These are phyloP conservation scores for Tokudaia tokunoshimensis DNA, from an alignment of 2,797 vertebrate genomes.

Conservation along the genomic window DNA sequence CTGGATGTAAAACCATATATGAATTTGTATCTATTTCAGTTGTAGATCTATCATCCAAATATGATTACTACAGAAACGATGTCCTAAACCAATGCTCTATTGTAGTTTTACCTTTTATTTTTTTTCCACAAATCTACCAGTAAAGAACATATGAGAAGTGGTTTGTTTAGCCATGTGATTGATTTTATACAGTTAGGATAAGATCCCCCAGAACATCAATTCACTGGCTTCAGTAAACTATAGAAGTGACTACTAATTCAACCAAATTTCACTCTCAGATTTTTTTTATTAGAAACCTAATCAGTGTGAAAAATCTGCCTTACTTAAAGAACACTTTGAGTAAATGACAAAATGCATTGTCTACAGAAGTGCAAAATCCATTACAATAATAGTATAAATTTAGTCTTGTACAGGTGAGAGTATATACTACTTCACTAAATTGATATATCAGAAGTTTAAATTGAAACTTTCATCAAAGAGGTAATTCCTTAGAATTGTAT, in stretches of 20 bases:
- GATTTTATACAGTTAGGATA: constrained; percentile 8
- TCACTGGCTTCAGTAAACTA: constrained; percentile 9
- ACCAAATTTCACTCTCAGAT: neutral
- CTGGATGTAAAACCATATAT: neutral
- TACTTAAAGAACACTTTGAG: constrained; percentile 14
- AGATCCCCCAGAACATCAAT: neutral
- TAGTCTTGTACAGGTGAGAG: neutral
- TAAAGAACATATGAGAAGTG: neutral
- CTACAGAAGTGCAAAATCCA: neutral
- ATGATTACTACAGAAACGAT: neutral
- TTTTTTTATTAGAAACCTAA: neutral
- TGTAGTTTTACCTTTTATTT: neutral
- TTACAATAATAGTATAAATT: neutral
- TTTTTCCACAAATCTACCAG: constrained; percentile 52
- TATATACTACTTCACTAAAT: neutral
- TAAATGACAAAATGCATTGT: constrained; percentile 29
- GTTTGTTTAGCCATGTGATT: constrained; percentile 29
- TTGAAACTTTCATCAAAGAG: constrained; percentile 22
- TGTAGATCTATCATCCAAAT: neutral
- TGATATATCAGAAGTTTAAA: neutral
- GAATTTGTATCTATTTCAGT: neutral
- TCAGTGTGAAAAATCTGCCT: neutral
- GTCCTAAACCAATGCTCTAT: neutral
- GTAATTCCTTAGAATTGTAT: neutral
- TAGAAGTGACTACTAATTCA: neutral